Base-by-base conservation (phyloP, 1,140 invertebrate species). In the Daktulosphaira vitifoliae region DNA sequence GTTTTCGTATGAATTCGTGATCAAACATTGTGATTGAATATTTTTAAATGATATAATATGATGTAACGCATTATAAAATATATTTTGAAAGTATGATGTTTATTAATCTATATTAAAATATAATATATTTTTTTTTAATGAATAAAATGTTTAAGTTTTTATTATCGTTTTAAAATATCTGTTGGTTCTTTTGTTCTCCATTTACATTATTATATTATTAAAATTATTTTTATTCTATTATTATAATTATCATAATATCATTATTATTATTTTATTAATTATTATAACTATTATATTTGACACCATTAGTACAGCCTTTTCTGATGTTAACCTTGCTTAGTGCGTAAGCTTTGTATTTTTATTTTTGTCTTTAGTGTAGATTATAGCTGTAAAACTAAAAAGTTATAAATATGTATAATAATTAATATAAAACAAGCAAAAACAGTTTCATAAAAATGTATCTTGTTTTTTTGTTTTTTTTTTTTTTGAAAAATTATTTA, bases 21-120 rank as follows among this genome's bases (percentile, higher is more conserved):
- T 62, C 56, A 62, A 62, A 62, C 42, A 62, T 62, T 62, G 56
- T 62, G 56, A 62, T 62, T 62, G 56, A 48, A 62, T 62, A 62
- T 62, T 62, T 62, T 62, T 62, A 33, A 62, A 29, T 62, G 46
- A 62, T 46, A 44, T 44, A 62, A 44, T 26, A 59, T 56, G 20
- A 46, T 59, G 29, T 33, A 33, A 33, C 38, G 44, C 44, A 33
- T 48, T 26, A 26, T 46, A 46, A 62, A 46, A 62, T 46, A 62
- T 62, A 62, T 62, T 62, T 62, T 62, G 25, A 15, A 62, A 46
- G 18, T 62, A 62, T 46, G 29, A 33, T 11, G 38, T 62, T 59
- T 62, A 38, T 62, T 62, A 62, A 62, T 29, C 39, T 62, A 29
- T 48, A 46, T 62, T 44, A 44, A 62, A 62, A 62, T 15, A 23